These are phyloP conservation scores for Chitala chitala DNA, from an alignment of 2,113 vertebrate genomes.

Conservation along the genomic window DNA sequence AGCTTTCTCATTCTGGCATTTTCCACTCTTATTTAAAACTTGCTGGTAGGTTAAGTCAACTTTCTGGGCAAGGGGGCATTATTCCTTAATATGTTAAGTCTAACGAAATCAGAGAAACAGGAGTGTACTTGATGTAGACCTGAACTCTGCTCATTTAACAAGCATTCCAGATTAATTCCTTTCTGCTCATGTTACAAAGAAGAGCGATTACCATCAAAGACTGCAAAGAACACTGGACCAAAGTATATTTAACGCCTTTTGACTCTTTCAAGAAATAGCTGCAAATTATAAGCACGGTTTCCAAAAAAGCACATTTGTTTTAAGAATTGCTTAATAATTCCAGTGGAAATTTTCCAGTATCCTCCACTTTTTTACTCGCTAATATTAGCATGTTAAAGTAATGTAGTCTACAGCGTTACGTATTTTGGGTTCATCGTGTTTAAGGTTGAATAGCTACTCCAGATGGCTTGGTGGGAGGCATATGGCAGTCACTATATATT, in stretches of 20 bases:
- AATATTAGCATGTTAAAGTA: background rate
- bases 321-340: background rate
- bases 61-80: background rate
- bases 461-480: background rate
- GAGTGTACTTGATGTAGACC: background rate
- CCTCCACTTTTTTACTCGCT: background rate
- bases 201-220: conserved; percentile 18
- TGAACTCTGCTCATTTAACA: conserved; percentile 23
- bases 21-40: too few relatives aligned
- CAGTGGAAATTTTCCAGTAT: background rate
- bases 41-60: background rate
- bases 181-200: conserved; percentile 20
- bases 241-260: conserved; percentile 11
- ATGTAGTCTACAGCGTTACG: background rate
- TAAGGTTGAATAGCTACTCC: background rate
- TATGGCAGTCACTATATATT: background rate
- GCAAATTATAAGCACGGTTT: too few relatives aligned
- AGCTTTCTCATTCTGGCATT: too few relatives aligned
- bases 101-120: background rate
- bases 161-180: conserved; percentile 28
- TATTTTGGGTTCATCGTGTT: background rate
- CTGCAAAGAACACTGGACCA: conserved; percentile 24
- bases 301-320: conserved; percentile 11
- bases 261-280: conserved; percentile 15
- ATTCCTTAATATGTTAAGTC: conserved; percentile 4